Conservation (phyloP, 1,140 invertebrate genomes). For the Macrostomum lignano region DNA sequence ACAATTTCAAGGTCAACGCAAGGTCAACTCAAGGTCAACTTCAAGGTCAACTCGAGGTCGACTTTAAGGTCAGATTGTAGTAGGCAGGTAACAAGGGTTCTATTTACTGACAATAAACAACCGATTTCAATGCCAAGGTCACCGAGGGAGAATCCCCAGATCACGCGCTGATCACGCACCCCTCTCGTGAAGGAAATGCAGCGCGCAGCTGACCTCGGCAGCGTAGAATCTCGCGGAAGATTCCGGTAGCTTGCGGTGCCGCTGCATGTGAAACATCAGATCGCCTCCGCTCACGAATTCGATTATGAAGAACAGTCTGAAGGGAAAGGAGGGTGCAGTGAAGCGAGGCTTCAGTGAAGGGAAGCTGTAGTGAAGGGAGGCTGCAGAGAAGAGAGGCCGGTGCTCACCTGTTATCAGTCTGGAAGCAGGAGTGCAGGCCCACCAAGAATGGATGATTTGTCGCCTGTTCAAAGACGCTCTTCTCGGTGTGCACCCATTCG, state of each 20-base stretch:
- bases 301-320: constrained; percentile 83
- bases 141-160: too few species aligned
- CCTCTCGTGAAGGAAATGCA: constrained; percentile 62
- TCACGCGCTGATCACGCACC: too few species aligned
- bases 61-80: too few species aligned
- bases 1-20: too few species aligned
- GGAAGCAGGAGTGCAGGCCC: constrained; percentile 94
- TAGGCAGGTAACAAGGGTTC: too few species aligned
- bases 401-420: constrained; percentile 36
- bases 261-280: constrained; percentile 98
- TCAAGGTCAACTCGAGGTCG: too few species aligned
- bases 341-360: background rate
- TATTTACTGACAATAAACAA: too few species aligned
- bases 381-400: too few species aligned
- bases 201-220: constrained; percentile 85
- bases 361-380: background rate
- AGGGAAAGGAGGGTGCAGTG: constrained; percentile 8
- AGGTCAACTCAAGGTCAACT: too few species aligned
- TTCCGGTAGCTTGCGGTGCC: constrained; percentile 64
- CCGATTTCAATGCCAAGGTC: too few species aligned
- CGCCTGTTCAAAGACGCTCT: constrained; percentile 99
- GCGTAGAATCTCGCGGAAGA: constrained; percentile 84
- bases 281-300: constrained; percentile 96
- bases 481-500: constrained; percentile 99
- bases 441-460: constrained; percentile 98